Evolutionary conservation across 2,888 invertebrate species (phyloP), one percentile per base, ranked within the genome.

Genomic region (Trissolcus brochymenae): DNA sequence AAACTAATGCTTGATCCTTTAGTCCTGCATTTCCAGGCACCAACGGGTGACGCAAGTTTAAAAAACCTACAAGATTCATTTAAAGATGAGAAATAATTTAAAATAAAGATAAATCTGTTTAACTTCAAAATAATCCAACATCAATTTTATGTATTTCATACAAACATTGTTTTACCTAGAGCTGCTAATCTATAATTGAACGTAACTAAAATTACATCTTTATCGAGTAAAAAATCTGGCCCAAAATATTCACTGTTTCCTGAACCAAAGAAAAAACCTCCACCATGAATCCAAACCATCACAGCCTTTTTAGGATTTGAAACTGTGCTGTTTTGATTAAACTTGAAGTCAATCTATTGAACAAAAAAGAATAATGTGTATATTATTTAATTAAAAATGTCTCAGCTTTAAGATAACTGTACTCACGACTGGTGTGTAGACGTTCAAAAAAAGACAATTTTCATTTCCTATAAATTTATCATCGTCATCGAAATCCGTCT

Each of bases 1-100:
- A 84, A n/a, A 90, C 91, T 80, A 89, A 85, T 6, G 90, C 89
- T 87, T 91, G 91, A 80, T 92, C 92, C 82, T 90, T 90, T 11
- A 84, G 40, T 25, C 80, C 84, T 17, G 74, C 78, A 70, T 84
- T 84, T 46, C 84, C 84, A 1, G 80, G 78, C 6, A 82, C 80
- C n/a, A 14, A n/a, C 21, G 60, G 65, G 61, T 83, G 81, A 62
- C 81, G 59, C 0, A 83, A n/a, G 50, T 78, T 80, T 46, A 84
- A 29, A 43, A 83, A 84, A 49, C 83, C 83, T 82, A 54, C 13
- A n/a, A n/a, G n/a, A n/a, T n/a, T n/a, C n/a, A n/a, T n/a, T n/a
- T n/a, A n/a, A n/a, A n/a, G n/a, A n/a, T n/a, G n/a, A n/a, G n/a
- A n/a, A n/a, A n/a, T n/a, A n/a, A n/a, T n/a, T n/a, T n/a, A n/a